Conservation (phyloP, 2,113 vertebrate species). For the Pollimyrus isidori region DNA sequence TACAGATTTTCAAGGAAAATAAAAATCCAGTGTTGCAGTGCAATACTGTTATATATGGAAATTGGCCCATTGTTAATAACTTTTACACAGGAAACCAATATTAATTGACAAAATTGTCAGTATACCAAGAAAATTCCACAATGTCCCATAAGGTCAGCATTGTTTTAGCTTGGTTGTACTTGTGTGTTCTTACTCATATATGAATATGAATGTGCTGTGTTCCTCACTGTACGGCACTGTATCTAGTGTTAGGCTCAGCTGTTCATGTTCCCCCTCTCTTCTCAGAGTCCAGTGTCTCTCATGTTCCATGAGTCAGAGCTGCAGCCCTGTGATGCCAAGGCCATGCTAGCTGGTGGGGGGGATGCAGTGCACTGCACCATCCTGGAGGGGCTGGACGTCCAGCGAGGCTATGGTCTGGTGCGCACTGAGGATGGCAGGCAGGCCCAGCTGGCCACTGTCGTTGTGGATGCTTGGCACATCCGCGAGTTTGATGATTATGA, state of each 20-base stretch:
- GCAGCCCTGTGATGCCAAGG: conserved; percentile 52
- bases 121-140: background rate
- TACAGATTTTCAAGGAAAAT: background rate
- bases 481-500: conserved; percentile 62
- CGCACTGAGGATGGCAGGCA: conserved; percentile 54
- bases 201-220: background rate
- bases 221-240: background rate
- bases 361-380: conserved; percentile 33
- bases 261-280: background rate
- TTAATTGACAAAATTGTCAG: background rate
- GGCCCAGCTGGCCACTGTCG: conserved; percentile 55
- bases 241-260: background rate
- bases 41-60: background rate
- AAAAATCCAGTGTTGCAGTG: background rate
- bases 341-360: conserved; percentile 46
- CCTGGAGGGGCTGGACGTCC: conserved; percentile 64
- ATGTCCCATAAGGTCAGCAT: background rate
- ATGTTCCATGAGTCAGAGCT: conserved; percentile 50
- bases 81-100: background rate
- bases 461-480: conserved; percentile 65
- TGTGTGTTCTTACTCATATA: background rate
- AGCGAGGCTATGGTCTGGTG: conserved; percentile 60
- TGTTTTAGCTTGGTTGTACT: background rate
- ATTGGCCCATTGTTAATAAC: background rate
- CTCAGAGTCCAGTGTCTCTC: conserved; percentile 48